Conservation (phyloP, 2,113 vertebrate genomes). For the Lasiurus borealis region DNA sequence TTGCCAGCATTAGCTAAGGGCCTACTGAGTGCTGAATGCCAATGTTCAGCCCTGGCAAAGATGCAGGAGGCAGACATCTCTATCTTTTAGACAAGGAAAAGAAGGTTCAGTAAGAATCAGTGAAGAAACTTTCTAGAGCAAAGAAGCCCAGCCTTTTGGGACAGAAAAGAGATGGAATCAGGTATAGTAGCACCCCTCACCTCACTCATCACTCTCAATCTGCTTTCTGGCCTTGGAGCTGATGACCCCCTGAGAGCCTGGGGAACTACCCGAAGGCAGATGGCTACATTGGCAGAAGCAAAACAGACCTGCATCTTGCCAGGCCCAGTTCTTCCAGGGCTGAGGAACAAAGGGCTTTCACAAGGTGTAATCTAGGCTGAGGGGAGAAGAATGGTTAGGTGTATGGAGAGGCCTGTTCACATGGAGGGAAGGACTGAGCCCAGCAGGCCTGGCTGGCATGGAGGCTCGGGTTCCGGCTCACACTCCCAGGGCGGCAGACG, state of each 20-base stretch:
- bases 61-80: rapidly evolving
- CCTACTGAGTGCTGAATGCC: rapidly evolving
- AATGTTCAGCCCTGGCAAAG: neutral
- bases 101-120: neutral
- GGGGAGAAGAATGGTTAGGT: constrained; percentile 88
- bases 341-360: constrained; percentile 90
- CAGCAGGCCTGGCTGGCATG: constrained; percentile 87
- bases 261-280: constrained; percentile 43
- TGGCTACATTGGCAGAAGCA: constrained; percentile 79
- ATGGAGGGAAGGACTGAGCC: constrained; percentile 83
- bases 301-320: constrained; percentile 69
- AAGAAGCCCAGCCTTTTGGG: neutral
- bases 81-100: neutral
- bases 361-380: constrained; percentile 85
- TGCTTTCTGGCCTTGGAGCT: neutral
- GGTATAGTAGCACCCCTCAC: neutral
- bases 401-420: constrained; percentile 87
- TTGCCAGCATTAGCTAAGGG: too few relatives aligned
- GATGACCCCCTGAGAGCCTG: neutral
- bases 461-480: constrained; percentile 88
- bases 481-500: constrained; percentile 90
- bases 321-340: constrained; percentile 75
- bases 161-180: neutral
- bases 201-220: rapidly evolving
- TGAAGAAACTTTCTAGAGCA: neutral